phyloP scores from a whole-genome alignment of 2,797 vertebrate genomes.

The Leptodactylus fallax region DNA sequence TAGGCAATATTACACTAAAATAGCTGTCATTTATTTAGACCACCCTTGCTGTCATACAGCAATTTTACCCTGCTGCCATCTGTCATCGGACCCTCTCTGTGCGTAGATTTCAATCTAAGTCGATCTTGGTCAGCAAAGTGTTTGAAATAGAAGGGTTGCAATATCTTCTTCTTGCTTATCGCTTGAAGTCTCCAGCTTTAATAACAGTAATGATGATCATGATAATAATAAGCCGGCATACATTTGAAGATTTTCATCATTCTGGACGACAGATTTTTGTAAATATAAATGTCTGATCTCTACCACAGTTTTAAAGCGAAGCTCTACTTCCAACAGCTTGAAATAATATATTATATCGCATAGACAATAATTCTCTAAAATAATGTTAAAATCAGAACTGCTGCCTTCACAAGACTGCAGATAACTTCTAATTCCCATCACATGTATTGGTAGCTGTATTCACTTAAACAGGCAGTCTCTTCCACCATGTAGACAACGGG shows the following conservation, averaged over 20 bases:
- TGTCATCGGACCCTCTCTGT: slow-evolving; percentile 29
- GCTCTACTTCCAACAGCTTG: background rate
- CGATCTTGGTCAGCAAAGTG: slow-evolving; percentile 5
- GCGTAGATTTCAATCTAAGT: slow-evolving; percentile 7
- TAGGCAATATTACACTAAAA: slow-evolving; percentile 39
- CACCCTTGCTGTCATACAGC: slow-evolving; percentile 35
- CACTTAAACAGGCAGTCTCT: too few relatives aligned
- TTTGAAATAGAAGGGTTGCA: background rate
- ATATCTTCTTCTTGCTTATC: background rate
- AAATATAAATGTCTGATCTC: background rate
- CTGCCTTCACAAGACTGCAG: background rate
- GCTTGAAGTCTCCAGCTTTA: background rate
- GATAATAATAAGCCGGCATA: background rate
- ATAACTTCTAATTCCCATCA: background rate
- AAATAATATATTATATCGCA: background rate
- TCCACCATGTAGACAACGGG: too few relatives aligned
- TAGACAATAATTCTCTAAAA: background rate
- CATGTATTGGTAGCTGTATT: too few relatives aligned
- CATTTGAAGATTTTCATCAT: too few relatives aligned
- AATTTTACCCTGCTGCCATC: slow-evolving; percentile 39
- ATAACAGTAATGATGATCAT: slow-evolving; percentile 19
- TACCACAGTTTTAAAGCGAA: background rate
- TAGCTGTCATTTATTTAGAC: slow-evolving; percentile 54
- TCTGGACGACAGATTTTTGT: too few relatives aligned
- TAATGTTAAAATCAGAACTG: background rate